These are phyloP conservation scores for Percina caprodes DNA, from an alignment of 2,113 vertebrate species.

Conservation along the genomic window DNA sequence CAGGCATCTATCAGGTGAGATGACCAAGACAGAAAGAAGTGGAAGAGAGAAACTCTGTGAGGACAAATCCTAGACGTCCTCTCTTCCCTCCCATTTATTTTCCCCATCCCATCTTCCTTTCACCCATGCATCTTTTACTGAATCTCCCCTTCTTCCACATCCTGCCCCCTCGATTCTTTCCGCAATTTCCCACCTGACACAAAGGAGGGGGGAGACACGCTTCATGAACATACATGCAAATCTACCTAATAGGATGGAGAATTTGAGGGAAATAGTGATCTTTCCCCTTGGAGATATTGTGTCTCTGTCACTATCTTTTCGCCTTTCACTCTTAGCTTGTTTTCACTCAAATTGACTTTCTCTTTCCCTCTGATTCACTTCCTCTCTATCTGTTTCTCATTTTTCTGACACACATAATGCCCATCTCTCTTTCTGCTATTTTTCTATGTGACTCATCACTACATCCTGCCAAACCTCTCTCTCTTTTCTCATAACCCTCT, in stretches of 20 bases:
- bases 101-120: slow-evolving; percentile 1
- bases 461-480: slow-evolving; percentile 22
- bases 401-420: slow-evolving; percentile 22
- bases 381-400: slow-evolving; percentile 6
- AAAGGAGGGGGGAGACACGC: slow-evolving; percentile 29
- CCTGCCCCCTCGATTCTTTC: slow-evolving; percentile 25
- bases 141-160: slow-evolving; percentile 19
- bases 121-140: slow-evolving; percentile 28
- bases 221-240: slow-evolving; percentile 70
- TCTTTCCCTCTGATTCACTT: slow-evolving; percentile 11
- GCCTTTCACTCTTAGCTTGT: slow-evolving; percentile 21
- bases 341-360: slow-evolving; percentile 19
- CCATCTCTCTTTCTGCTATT: slow-evolving; percentile 17
- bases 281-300: slow-evolving; percentile 56
- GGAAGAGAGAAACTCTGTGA: slow-evolving; percentile 26
- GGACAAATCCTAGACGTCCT: slow-evolving; percentile 48
- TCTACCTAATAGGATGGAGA: slow-evolving; percentile 64
- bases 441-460: slow-evolving; percentile 28
- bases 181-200: slow-evolving; percentile 43
- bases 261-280: slow-evolving; percentile 51
- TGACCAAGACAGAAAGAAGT: slow-evolving; percentile 10
- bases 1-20: slow-evolving; percentile 27
- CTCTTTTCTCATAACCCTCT: slow-evolving; percentile 18
- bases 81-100: slow-evolving; percentile 21
- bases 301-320: slow-evolving; percentile 32